A percentile compares a stretch with the other conserved stretches of the same genome.
Evolutionary conservation across 2,113 vertebrate genomes (phyloP).

Genomic region (Nycticryphes semicollaris): DNA sequence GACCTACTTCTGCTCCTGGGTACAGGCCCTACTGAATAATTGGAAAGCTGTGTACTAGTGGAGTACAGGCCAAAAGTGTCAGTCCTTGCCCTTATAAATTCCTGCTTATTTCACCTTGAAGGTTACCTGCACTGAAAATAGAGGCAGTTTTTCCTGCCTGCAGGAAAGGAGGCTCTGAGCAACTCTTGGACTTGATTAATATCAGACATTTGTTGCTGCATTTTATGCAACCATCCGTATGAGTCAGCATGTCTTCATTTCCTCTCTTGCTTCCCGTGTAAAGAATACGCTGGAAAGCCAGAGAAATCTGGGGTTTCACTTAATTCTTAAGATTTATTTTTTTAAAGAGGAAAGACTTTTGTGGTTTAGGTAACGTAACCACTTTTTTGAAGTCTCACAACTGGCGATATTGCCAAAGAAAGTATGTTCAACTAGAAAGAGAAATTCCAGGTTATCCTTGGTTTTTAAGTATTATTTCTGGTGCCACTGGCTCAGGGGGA

Average conservation of each 20-base stretch:
- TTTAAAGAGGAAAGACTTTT: neutral
- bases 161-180: neutral
- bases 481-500: neutral
- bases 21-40: fast-evolving
- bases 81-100: too few relatives aligned
- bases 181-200: neutral
- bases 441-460: neutral
- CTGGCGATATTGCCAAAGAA: neutral
- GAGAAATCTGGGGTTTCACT: neutral
- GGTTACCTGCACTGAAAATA: neutral
- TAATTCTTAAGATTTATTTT: neutral
- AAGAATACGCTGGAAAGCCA: neutral
- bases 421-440: neutral
- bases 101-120: fast-evolving
- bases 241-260: neutral
- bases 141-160: neutral
- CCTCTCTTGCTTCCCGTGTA: fast-evolving
- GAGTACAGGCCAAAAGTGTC: fast-evolving
- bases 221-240: neutral
- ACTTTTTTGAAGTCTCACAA: fast-evolving
- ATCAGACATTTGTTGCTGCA: neutral
- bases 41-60: fast-evolving
- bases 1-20: neutral
- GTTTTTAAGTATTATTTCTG: neutral
- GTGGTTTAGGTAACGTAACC: neutral